Conservation (phyloP, 1,140 invertebrate species). For the Piezodorus guildinii region DNA sequence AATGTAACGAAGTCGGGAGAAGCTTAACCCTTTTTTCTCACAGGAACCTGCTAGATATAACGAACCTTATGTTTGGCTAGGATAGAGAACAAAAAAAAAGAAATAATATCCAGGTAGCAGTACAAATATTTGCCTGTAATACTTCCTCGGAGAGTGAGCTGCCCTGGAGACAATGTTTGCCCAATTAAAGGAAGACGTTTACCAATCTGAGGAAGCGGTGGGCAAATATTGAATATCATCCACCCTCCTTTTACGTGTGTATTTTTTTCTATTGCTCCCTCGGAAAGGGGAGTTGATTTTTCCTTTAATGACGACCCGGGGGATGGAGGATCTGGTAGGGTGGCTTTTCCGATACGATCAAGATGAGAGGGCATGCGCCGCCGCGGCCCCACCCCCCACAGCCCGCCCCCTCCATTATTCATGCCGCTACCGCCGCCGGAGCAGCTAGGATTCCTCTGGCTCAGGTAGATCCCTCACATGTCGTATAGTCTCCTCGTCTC, state of each 20-base stretch:
- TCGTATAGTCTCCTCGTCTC: too few relatives aligned
- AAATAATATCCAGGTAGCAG: too few relatives aligned
- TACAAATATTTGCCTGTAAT: too few relatives aligned
- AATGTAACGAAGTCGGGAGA: too few relatives aligned
- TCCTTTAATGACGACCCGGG: not conserved
- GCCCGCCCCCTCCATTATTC: not conserved
- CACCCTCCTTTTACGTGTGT: not conserved
- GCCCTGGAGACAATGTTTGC: not conserved
- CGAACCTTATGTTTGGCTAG: too few relatives aligned
- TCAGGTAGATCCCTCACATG: not conserved
- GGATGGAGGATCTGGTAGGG: not conserved
- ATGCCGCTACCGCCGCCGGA: not conserved
- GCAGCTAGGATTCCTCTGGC: not conserved
- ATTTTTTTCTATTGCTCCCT: not conserved
- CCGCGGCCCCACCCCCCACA: not conserved
- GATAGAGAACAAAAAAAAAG: too few relatives aligned
- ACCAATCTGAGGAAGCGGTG: not conserved
- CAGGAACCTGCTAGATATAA: too few relatives aligned
- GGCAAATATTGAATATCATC: constrained; percentile 6
- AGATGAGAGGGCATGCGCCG: not conserved
- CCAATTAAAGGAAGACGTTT: not conserved
- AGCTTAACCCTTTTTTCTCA: too few relatives aligned
- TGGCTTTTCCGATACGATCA: constrained; percentile 2
- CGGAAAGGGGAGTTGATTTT: not conserved
- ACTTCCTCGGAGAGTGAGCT: too few relatives aligned